A percentile compares a stretch with the other conserved stretches of the same genome.
These are phyloP conservation scores for Scomber colias DNA, from an alignment of 2,113 vertebrate genomes.

Conservation along the genomic window DNA sequence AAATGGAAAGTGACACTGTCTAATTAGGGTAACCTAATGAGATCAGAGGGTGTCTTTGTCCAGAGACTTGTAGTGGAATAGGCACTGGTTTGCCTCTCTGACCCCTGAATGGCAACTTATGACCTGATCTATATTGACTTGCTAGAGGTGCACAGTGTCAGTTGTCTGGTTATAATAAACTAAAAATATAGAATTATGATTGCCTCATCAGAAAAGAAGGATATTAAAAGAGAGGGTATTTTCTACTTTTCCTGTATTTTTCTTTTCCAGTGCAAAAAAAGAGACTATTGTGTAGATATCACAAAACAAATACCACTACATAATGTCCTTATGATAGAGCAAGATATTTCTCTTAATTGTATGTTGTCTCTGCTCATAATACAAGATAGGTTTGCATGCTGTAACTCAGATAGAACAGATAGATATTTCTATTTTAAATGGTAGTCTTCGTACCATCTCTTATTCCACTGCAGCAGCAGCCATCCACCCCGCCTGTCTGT, in stretches of 20 bases:
- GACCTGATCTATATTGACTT: constrained; percentile 40
- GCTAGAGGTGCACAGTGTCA: constrained; percentile 22
- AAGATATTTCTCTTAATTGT: neutral
- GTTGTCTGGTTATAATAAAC: neutral
- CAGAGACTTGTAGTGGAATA: constrained; percentile 41
- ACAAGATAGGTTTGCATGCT: neutral
- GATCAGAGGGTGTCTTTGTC: constrained; percentile 65
- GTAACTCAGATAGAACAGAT: neutral
- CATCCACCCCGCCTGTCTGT: constrained; percentile 50
- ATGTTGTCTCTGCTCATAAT: neutral
- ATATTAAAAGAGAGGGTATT: too few species aligned
- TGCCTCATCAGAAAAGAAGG: neutral
- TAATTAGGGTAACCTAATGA: constrained; percentile 78
- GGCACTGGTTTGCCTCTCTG: constrained; percentile 34
- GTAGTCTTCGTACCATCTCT: constrained; percentile 21
- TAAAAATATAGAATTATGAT: neutral
- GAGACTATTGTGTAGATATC: too few species aligned
- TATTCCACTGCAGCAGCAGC: constrained; percentile 41
- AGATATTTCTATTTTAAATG: constrained; percentile 15
- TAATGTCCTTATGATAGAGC: too few species aligned
- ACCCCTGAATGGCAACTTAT: constrained; percentile 38
- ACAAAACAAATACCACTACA: too few species aligned
- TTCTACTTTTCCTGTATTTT: neutral
- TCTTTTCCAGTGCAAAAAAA: too few species aligned
- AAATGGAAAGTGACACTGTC: constrained; percentile 79